Evolutionary conservation across 2,888 invertebrate species (phyloP), one percentile per base, ranked within the genome.

Genomic region (Megaustenia siamemsis): DNA sequence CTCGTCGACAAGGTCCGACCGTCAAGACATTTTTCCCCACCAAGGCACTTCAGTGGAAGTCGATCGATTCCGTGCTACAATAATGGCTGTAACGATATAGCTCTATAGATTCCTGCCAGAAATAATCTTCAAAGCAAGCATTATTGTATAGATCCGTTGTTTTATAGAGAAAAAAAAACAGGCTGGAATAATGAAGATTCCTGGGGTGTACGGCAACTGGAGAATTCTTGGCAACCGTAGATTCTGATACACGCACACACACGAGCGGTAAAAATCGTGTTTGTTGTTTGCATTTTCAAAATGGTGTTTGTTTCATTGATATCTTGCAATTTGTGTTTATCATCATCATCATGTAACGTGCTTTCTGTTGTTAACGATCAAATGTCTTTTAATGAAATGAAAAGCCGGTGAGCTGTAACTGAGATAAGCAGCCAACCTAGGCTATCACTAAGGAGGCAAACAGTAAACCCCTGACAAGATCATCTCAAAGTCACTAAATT

Each of bases 111-210:
- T 49, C 75, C 75, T 53, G 35, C 12, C 35, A 53, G n/a, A 49
- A 53, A 32, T 56, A 32, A 76, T 53, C 10, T 18, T 8, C 49
- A 38, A 56, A 53, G 75, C 35, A 56, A 3, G 53, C 53, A 43
- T 53, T 53, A 10, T 53, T 76, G 35, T 76, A 76, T 53, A 53
- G 75, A 76, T 76, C 75, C 56, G 75, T 76, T 76, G 75, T 53
- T 53, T 76, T 5, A 32, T 18, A 53, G 38, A 32, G 24, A 6
- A n/a, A 53, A 32, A 53, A 21, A 53, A 4, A 56, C 32, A 53
- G 56, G 21, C 49, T 53, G 15, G 28, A 10, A 76, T 53, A 76
- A 76, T 53, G 49, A 53, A 53, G 53, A 76, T 76, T 76, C 77
- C 60, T 8, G 6, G 56, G 60, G 63, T 40, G 60, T 63, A 18